phyloP scores from a whole-genome alignment of 2,113 vertebrate genomes.

The Microtus richardsoni region DNA sequence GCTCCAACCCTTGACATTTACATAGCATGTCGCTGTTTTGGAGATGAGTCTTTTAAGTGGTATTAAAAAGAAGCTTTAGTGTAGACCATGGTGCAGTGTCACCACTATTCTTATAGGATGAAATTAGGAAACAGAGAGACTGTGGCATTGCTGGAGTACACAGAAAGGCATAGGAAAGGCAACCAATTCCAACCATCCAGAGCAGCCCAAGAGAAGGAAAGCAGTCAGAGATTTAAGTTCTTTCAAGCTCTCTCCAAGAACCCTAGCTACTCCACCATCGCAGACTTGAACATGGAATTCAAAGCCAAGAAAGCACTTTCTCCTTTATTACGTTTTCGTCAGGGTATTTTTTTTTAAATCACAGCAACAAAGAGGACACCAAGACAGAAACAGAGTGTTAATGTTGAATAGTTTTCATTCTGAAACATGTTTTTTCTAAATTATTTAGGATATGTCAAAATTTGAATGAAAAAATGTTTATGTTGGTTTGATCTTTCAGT shows the following conservation, averaged over 20 bases:
- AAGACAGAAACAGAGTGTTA: neutral
- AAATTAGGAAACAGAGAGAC: neutral
- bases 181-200: rapidly evolving
- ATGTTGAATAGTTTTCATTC: neutral
- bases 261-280: neutral
- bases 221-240: neutral
- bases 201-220: too few species aligned
- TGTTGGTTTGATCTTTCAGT: neutral
- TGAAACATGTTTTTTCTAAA: neutral
- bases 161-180: neutral
- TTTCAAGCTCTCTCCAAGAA: neutral
- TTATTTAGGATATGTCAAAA: neutral
- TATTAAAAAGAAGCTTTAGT: conserved; percentile 9
- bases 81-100: neutral
- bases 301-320: neutral
- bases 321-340: neutral
- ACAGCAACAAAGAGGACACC: neutral
- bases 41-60: neutral
- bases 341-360: neutral
- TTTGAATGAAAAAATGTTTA: neutral
- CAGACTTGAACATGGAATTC: neutral
- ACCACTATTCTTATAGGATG: neutral
- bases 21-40: neutral
- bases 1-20: neutral
- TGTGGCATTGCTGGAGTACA: rapidly evolving